Evolutionary conservation across 2,797 vertebrate genomes (phyloP).

Genomic region (Channa striata): DNA sequence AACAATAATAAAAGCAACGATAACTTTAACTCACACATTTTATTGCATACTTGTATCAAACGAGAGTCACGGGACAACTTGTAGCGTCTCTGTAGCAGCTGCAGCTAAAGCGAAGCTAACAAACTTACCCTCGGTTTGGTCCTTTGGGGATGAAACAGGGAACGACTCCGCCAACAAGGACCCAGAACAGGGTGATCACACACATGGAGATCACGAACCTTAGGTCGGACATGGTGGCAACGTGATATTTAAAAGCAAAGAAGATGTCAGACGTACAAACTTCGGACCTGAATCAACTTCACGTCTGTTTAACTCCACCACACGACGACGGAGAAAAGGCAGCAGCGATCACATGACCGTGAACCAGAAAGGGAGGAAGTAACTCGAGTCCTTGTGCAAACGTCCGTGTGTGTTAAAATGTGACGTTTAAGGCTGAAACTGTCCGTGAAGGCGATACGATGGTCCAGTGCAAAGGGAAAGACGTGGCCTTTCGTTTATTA

Average conservation of each 20-base stretch:
- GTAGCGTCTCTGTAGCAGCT: neutral
- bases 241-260: neutral
- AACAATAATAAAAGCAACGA: neutral
- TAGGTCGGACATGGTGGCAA: slow-evolving; percentile 83
- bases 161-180: slow-evolving; percentile 88
- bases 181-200: slow-evolving; percentile 96
- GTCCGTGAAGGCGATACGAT: neutral
- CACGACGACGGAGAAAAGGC: neutral
- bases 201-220: slow-evolving; percentile 88
- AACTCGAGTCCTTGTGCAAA: neutral
- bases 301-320: neutral
- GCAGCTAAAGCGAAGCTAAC: slow-evolving; percentile 66
- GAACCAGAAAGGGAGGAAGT: slow-evolving; percentile 18
- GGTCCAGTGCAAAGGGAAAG: no score
- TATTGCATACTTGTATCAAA: neutral
- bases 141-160: slow-evolving; percentile 96
- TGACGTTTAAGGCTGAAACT: no score
- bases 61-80: neutral
- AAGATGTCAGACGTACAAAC: slow-evolving; percentile 13
- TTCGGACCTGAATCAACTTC: slow-evolving; percentile 36
- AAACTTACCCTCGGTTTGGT: slow-evolving; percentile 94
- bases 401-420: neutral
- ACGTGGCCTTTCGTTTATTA: no score
- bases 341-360: slow-evolving; percentile 64
- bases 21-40: no score